Evolutionary conservation across 1,140 invertebrate genomes (phyloP).

Genomic region (Eulimnadia texana): DNA sequence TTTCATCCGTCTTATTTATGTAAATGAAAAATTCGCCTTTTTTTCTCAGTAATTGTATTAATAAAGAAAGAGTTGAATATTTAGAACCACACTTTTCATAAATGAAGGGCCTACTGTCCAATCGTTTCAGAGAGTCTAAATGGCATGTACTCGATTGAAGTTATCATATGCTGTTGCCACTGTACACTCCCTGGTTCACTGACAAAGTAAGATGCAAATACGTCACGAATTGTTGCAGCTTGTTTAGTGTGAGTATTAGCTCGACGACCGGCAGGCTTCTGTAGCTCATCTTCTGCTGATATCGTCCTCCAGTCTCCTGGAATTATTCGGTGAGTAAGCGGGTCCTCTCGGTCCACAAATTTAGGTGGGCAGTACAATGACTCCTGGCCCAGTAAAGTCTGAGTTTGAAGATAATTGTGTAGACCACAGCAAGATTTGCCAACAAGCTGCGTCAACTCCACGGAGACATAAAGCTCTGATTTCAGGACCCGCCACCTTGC

Average conservation of each 20-base stretch:
- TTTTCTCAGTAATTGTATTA: too few relatives aligned
- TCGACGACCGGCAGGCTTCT: neutral
- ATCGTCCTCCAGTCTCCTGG: slow-evolving; percentile 8
- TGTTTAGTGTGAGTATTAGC: neutral
- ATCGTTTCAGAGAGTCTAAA: too few relatives aligned
- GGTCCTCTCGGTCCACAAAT: slow-evolving; percentile 2
- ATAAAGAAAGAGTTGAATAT: too few relatives aligned
- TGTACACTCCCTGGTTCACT: neutral
- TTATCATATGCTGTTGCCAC: neutral
- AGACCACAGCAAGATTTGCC: neutral
- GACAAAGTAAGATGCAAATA: neutral
- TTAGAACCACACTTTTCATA: too few relatives aligned
- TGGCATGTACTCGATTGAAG: too few relatives aligned
- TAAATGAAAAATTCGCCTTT: too few relatives aligned
- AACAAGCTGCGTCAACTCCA: neutral
- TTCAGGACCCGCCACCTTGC: neutral
- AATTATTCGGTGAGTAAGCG: neutral
- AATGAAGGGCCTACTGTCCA: too few relatives aligned
- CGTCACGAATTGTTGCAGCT: neutral
- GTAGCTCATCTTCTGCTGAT: neutral
- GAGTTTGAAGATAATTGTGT: neutral
- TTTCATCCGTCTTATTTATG: too few relatives aligned
- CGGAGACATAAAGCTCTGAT: neutral
- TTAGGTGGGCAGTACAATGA: neutral
- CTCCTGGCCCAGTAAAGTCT: neutral